Percentiles rank a stretch among this genome's conserved stretches.
phyloP scores from a whole-genome alignment of 2,797 vertebrate genomes.

The Sebastes cheni region DNA sequence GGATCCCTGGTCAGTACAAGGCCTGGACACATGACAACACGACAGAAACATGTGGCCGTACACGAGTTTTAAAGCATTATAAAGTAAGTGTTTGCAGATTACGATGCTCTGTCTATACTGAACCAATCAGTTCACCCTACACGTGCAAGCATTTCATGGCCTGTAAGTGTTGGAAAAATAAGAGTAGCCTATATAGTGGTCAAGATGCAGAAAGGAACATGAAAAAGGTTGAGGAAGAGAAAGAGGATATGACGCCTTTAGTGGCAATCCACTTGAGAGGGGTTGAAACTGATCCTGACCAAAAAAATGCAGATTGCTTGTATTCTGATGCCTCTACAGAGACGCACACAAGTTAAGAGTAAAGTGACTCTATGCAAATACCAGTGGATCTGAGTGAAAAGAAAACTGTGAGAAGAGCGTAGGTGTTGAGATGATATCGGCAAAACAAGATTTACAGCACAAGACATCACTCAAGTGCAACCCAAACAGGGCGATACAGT shows the following conservation, averaged over 20 bases:
- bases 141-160: background rate
- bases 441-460: background rate
- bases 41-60: background rate
- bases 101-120: background rate
- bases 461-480: background rate
- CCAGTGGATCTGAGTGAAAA: conserved; percentile 10
- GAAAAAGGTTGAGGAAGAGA: conserved; percentile 43
- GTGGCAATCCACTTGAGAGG: conserved; percentile 71
- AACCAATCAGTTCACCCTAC: background rate
- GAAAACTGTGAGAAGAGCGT: background rate
- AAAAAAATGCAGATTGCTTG: conserved; percentile 71
- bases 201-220: background rate
- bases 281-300: conserved; percentile 74
- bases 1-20: conserved; percentile 10
- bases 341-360: conserved; percentile 40
- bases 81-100: background rate
- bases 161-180: background rate
- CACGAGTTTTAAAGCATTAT: background rate
- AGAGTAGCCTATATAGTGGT: background rate
- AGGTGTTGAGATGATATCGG: background rate
- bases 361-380: conserved; percentile 57
- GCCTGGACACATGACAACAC: background rate
- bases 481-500: background rate
- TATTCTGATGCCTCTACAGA: conserved; percentile 61
- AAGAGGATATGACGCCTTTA: conserved; percentile 71